A percentile compares a stretch with the other conserved stretches of the same genome.
Conservation (phyloP, 1,140 invertebrate genomes). For the Brevipalpus yothersi region DNA sequence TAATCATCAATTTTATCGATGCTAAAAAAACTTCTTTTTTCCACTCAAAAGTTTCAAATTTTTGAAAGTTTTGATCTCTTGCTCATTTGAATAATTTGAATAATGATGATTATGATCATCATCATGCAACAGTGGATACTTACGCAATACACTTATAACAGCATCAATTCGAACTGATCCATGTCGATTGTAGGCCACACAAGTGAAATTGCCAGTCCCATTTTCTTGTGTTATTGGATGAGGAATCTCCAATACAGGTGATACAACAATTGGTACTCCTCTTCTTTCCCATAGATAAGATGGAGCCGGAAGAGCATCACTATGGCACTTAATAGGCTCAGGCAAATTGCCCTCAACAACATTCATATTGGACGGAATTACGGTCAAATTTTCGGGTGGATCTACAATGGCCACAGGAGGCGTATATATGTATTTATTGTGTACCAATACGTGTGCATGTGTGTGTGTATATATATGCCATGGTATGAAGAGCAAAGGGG, state of each 20-base stretch:
- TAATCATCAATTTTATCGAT: too few species aligned
- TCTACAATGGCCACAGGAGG: conserved; percentile 26
- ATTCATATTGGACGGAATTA: conserved; percentile 38
- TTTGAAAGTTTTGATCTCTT: too few species aligned
- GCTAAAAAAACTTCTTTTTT: too few species aligned
- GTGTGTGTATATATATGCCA: neutral
- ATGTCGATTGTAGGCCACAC: conserved; percentile 47
- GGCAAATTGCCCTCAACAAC: conserved; percentile 50
- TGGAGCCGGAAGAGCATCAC: conserved; percentile 41
- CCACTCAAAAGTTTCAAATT: too few species aligned
- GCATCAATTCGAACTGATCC: conserved; percentile 35
- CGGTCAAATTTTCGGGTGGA: conserved; percentile 56
- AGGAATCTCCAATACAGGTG: conserved; percentile 17
- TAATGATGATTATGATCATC: too few species aligned
- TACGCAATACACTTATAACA: conserved; percentile 50
- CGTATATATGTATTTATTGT: neutral
- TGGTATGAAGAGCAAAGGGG: neutral
- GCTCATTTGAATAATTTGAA: too few species aligned
- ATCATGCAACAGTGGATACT: neutral
- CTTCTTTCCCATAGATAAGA: conserved; percentile 31
- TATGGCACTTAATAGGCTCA: conserved; percentile 43
- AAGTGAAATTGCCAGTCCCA: conserved; percentile 38
- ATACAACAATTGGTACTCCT: conserved; percentile 5
- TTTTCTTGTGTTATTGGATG: conserved; percentile 28
- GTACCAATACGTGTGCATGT: neutral